These are phyloP conservation scores for Stegastes partitus DNA, from an alignment of 2,113 vertebrate genomes.

Conservation along the genomic window DNA sequence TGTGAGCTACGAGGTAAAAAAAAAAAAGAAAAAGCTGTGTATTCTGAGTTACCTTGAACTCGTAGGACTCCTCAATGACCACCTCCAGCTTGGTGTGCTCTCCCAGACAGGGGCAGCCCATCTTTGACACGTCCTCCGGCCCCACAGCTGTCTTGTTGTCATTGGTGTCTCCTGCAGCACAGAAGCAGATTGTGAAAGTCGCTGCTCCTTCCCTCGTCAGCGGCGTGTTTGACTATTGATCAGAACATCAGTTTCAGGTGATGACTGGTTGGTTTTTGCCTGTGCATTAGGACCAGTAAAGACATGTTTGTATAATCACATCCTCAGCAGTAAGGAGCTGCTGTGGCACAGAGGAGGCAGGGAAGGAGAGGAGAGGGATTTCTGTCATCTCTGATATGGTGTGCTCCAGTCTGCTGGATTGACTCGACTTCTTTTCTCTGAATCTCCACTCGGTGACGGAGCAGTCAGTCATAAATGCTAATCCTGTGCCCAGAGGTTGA, in stretches of 20 bases:
- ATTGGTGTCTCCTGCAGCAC: constrained; percentile 83
- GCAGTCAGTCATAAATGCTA: background rate
- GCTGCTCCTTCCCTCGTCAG: too few relatives aligned
- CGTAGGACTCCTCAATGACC: constrained; percentile 88
- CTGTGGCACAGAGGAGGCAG: too few relatives aligned
- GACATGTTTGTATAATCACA: too few relatives aligned
- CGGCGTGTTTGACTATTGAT: too few relatives aligned
- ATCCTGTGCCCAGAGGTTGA: background rate
- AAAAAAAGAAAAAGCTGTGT: too few relatives aligned
- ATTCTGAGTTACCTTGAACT: constrained; percentile 84
- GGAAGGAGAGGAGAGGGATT: background rate
- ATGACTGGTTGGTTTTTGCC: too few relatives aligned
- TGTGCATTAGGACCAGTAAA: too few relatives aligned
- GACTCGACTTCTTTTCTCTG: background rate
- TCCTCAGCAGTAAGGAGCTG: too few relatives aligned
- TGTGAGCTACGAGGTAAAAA: background rate
- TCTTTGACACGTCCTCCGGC: constrained; percentile 85
- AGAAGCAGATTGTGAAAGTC: background rate
- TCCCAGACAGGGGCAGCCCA: constrained; percentile 86
- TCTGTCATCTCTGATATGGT: background rate
- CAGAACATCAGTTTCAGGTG: too few relatives aligned
- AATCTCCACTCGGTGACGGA: constrained; percentile 15
- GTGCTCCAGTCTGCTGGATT: background rate
- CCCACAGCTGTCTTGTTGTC: constrained; percentile 83
- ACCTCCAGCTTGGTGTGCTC: constrained; percentile 87